Evolutionary conservation across 2,888 invertebrate genomes (phyloP).

Genomic region (Himalopsyche tibetana): DNA sequence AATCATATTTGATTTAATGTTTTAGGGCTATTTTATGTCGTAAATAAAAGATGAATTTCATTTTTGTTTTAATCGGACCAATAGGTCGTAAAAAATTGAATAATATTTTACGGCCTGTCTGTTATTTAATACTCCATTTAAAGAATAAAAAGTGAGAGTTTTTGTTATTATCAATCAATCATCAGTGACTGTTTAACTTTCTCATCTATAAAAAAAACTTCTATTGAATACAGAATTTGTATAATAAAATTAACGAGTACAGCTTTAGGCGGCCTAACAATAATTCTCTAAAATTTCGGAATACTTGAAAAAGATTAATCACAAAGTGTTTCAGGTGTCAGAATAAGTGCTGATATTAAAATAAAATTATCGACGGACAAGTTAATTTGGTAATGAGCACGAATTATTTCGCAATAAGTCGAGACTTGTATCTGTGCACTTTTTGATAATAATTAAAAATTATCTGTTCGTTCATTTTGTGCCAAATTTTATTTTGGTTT

Average conservation of each 20-base stretch:
- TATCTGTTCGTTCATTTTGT: too few species aligned
- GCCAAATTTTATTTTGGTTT: too few species aligned
- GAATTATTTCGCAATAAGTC: background rate
- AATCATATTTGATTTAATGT: background rate
- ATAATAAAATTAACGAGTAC: background rate
- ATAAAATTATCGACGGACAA: slow-evolving; percentile 6
- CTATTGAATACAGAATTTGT: background rate
- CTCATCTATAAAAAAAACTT: slow-evolving; percentile 14
- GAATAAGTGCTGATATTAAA: background rate
- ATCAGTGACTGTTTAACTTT: background rate
- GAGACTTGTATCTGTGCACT: too few species aligned
- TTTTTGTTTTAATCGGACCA: background rate
- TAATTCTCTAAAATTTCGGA: background rate
- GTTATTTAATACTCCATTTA: slow-evolving; percentile 2
- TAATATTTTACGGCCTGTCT: background rate
- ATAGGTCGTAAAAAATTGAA: background rate
- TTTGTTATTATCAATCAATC: background rate
- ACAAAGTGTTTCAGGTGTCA: background rate
- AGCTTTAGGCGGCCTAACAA: background rate
- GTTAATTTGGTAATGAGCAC: background rate
- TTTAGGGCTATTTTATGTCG: background rate
- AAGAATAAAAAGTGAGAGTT: background rate
- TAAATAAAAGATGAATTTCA: background rate
- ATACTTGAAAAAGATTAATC: background rate
- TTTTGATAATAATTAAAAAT: too few species aligned